phyloP scores from a whole-genome alignment of 2,888 invertebrate genomes.

The Didymodactylos carnosus region DNA sequence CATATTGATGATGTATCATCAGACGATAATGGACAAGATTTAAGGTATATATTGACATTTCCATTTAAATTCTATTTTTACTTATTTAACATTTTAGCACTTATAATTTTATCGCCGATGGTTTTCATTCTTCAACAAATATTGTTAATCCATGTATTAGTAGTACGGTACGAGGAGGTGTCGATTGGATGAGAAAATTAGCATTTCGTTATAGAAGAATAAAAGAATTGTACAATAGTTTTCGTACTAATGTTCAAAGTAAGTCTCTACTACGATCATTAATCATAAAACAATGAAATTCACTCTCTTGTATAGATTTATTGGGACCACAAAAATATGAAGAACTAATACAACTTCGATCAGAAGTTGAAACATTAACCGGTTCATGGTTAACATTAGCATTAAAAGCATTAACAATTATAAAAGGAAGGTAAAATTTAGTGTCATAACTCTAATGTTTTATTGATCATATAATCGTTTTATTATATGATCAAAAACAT shows the following conservation, averaged over 20 bases:
- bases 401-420: slow-evolving; percentile 56
- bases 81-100: slow-evolving; percentile 40
- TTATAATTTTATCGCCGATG: slow-evolving; percentile 79
- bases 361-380: slow-evolving; percentile 72
- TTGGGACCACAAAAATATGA: slow-evolving; percentile 45
- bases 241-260: slow-evolving; percentile 44
- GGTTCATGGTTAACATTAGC: slow-evolving; percentile 89
- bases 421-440: neutral
- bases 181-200: slow-evolving; percentile 93
- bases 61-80: neutral
- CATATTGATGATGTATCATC: slow-evolving; percentile 95
- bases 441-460: neutral
- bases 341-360: slow-evolving; percentile 71
- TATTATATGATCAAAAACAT: neutral
- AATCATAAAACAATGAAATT: neutral
- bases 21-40: slow-evolving; percentile 89
- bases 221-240: slow-evolving; percentile 79
- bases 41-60: slow-evolving; percentile 36
- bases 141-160: slow-evolving; percentile 42
- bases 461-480: neutral
- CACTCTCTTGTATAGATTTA: slow-evolving; percentile 22
- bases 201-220: slow-evolving; percentile 84
- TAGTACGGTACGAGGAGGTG: slow-evolving; percentile 71
- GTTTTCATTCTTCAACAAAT: slow-evolving; percentile 59
- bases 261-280: neutral